These are phyloP conservation scores for Ennomos erosarius DNA, from an alignment of 2,888 invertebrate genomes.

Conservation along the genomic window DNA sequence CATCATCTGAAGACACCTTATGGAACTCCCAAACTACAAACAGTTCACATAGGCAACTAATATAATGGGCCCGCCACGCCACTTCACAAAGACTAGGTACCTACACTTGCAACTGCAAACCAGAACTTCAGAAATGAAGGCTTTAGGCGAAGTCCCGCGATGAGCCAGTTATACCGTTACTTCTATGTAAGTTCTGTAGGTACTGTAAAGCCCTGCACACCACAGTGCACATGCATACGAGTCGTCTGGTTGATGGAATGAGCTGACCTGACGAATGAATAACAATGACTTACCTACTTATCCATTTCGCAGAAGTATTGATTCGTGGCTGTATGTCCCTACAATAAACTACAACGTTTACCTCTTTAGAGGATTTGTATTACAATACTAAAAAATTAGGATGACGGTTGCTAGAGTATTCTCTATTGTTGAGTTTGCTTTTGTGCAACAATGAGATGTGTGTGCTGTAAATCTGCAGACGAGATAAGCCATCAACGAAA, in stretches of 20 bases:
- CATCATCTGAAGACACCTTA: no score
- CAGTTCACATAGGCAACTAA: no score
- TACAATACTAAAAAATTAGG: no score
- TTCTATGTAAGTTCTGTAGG: slow-evolving; percentile 32
- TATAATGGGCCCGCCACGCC: background rate
- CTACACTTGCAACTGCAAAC: slow-evolving; percentile 32
- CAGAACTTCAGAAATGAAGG: slow-evolving; percentile 52
- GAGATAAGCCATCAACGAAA: slow-evolving; percentile 29
- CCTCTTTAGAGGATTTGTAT: no score
- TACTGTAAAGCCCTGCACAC: slow-evolving; percentile 13
- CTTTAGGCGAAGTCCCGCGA: slow-evolving; percentile 54
- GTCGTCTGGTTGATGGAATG: slow-evolving; percentile 51
- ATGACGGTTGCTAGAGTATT: no score
- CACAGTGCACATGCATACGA: slow-evolving; percentile 41
- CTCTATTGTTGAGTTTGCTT: no score
- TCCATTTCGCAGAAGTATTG: slow-evolving; percentile 40
- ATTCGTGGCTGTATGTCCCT: slow-evolving; percentile 11
- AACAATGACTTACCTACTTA: slow-evolving; percentile 44
- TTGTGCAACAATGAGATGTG: no score
- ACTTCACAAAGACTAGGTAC: slow-evolving; percentile 32
- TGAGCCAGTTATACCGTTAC: slow-evolving; percentile 46
- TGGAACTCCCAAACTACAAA: no score
- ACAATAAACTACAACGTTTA: background rate
- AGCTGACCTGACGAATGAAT: slow-evolving; percentile 39
- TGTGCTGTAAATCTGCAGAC: slow-evolving; percentile 13